Base-by-base conservation (phyloP, 2,113 vertebrate genomes). In the Hoplias malabaricus region DNA sequence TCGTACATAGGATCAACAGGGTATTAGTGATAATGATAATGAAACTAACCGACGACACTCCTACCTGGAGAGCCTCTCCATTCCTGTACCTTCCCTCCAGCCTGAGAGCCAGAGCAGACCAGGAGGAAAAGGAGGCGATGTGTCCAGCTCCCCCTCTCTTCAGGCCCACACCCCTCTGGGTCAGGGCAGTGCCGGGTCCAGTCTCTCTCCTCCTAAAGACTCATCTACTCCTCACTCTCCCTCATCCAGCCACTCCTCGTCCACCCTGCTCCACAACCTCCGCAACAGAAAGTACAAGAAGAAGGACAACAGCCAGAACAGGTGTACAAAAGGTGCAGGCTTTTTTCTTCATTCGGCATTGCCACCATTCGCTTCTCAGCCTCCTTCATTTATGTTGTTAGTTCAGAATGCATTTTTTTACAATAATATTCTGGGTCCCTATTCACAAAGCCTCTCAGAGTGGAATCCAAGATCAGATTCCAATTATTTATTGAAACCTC, bases 131-230 rank as follows among this genome's bases (percentile, higher is more conserved):
- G 87, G 88, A 75, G 86, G 89, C 2, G 91, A 92, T 66, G 75
- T 84, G 82, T 93, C 92, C 83, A 91, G 90, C 59, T 85, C 89
- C 68, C 88, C 91, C 72, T 93, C 93, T 25, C 80, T 88, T 13
- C 72, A 88, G 11, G 34, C 77, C 25, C 73, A 90, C 87, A 84
- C 93, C 81, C 83, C 92, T 69, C 86, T 89, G 5, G 86, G 89
- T 77, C 90, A 88, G 77, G 84, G 84, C 73, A 89, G 78, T 73
- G 85, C 42, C 53, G 79, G 69, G 61, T 73, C 77, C 40, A 19
- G 85, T 77, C 57, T 25, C 42, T 89, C 90, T 50, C 83, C 87
- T 75, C 84, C 89, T 70, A 87, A 86, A 81, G 89, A 92, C 82
- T 87, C 85, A 50, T 82, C 83, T 73, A 54, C 80, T 85, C 83